Evolutionary conservation across 2,113 vertebrate genomes (phyloP), one percentile per base, ranked within the genome.

Genomic region (Cinclus cinclus): DNA sequence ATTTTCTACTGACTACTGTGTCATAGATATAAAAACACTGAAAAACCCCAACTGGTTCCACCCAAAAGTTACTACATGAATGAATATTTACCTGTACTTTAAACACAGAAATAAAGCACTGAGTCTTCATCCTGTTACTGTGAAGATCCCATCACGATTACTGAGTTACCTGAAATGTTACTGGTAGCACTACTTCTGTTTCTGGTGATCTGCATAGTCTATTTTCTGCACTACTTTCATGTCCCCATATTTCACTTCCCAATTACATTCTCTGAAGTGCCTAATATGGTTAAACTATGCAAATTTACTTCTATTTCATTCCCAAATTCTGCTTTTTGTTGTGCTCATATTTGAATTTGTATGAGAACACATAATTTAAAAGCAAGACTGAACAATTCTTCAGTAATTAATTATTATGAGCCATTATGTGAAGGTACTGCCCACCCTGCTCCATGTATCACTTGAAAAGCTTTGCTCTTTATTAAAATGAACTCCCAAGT

Each of bases 241-340:
- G 58, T n/a, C 28, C 23, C 46, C 23, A 23, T 25, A 52, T 92
- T 92, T 96, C 68, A 56, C 83, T 95, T 97, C 71, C 75, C 44
- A 47, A 3, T 77, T 70, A 59, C 14, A 28, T 42, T 41, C 39
- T 49, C 39, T 63, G 71, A 64, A 92, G 77, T 35, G 39, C 44
- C n/a, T 55, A 81, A 75, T 60, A 71, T 5, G 17, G 46, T 33
- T 46, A 86, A 82, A 64, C 44, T 16, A 68, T 28, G n/a, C 37
- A 79, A 75, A 95, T 94, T 69, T 70, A 44, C n/a, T 37, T 37
- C 69, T 56, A 15, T 53, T 77, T 88, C 63, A 55, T 90, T 93
- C 52, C n/a, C 41, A 83, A 89, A 64, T 93, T 83, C 47, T 77
- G 18, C 8, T 85, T 91, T 84, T 46, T 67, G 13, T 47, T 63